Conservation (phyloP, 2,797 vertebrate genomes). For the Mus minutoides region DNA sequence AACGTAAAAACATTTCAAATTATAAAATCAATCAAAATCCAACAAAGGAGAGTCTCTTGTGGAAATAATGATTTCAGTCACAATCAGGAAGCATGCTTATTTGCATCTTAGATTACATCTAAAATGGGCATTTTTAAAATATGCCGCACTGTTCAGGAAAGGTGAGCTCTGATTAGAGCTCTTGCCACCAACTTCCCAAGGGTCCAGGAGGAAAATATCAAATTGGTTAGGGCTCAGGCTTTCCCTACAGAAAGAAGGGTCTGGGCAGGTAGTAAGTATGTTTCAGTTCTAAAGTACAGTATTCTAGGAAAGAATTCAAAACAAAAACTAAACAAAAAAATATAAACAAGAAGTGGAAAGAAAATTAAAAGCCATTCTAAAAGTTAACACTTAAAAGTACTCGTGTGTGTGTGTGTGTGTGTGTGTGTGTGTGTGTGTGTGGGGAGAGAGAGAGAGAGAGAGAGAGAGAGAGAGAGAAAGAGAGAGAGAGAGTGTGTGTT, state of each 20-base stretch:
- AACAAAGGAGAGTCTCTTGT: not conserved
- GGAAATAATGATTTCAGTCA: slow-evolving; percentile 2
- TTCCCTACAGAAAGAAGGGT: not conserved
- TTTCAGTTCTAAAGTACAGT: not conserved
- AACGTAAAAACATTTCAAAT: not conserved
- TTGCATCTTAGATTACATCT: not conserved
- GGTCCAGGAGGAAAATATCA: not conserved
- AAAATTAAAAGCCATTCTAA: slow-evolving; percentile 1
- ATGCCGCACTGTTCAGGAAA: not conserved
- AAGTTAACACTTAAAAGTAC: not conserved
- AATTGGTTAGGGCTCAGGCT: not conserved
- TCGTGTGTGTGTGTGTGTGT: not conserved
- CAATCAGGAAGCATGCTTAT: not conserved
- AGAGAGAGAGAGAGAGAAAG: too few species aligned
- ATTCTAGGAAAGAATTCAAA: not conserved
- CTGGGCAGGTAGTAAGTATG: not conserved
- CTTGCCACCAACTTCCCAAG: not conserved
- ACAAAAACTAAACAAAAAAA: not conserved
- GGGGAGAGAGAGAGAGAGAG: too few species aligned
- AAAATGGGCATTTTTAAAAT: not conserved
- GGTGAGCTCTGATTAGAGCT: not conserved
- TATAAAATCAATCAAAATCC: not conserved
- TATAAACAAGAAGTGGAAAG: not conserved
- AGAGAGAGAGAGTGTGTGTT: too few species aligned
- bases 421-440: not conserved